A percentile compares a stretch with the other conserved stretches of the same genome.
These are phyloP conservation scores for Mythimna pallens DNA, from an alignment of 2,888 invertebrate genomes.

Conservation along the genomic window DNA sequence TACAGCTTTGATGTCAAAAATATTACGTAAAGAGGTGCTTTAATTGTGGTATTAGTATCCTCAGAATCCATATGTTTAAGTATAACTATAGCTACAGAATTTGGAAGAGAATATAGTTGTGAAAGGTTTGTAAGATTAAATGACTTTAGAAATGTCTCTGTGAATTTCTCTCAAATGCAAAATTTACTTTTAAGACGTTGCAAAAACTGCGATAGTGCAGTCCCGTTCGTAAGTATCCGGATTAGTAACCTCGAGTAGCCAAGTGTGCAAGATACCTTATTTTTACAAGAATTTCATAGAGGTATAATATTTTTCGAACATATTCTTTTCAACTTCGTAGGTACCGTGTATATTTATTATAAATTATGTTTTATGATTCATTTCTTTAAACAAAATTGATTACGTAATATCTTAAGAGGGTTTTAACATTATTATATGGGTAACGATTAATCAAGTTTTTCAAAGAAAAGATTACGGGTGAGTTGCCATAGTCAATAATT, in stretches of 20 bases:
- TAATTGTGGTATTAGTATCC: neutral
- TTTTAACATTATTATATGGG: conserved; percentile 17
- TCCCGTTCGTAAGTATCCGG: neutral
- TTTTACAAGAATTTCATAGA: conserved; percentile 32
- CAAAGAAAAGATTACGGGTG: conserved; percentile 17
- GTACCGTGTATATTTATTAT: conserved; percentile 7
- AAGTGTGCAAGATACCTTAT: conserved; percentile 49
- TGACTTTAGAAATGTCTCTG: neutral
- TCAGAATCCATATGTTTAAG: neutral
- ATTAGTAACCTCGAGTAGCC: conserved; percentile 14
- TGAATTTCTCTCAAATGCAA: conserved; percentile 4
- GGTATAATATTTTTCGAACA: conserved; percentile 29
- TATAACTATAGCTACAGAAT: neutral
- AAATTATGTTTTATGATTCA: conserved; percentile 8
- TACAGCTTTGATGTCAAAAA: conserved; percentile 7
- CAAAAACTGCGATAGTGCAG: neutral
- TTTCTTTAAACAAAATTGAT: conserved; percentile 22
- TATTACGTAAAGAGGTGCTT: neutral
- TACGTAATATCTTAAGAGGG: conserved; percentile 16
- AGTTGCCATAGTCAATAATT: conserved; percentile 15
- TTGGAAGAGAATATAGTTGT: neutral
- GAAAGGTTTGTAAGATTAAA: neutral
- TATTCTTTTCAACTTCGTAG: conserved; percentile 3
- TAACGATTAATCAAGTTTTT: conserved; percentile 26
- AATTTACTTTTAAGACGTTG: conserved; percentile 19